Evolutionary conservation across 1,140 invertebrate species (phyloP), one percentile per base, ranked within the genome.

Genomic region (Caerostris darwini): DNA sequence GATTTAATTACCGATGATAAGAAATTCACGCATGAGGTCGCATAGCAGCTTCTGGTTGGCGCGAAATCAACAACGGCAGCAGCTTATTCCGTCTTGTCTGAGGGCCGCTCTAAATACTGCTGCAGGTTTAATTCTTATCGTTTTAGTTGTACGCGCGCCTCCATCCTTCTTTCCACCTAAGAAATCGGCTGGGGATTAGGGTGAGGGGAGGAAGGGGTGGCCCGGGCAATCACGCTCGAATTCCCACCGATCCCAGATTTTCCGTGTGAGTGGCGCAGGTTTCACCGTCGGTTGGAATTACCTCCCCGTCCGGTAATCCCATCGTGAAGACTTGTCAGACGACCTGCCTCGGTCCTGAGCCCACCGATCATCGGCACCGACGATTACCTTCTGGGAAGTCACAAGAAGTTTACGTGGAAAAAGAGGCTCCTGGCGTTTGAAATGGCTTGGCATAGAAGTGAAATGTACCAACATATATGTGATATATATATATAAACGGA

Each of bases 221-320:
- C 50, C 50, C 71, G 50, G 71, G 71, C 19, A 50, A 8, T 77
- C 71, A 77, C 71, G 71, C 71, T 77, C 50, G 50, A 77, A 77
- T 77, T 77, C 71, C 10, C 71, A 14, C 71, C 71, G 71, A 77
- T 77, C 71, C 71, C 71, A 77, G 71, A 77, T 77, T 77, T 77
- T 77, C 71, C 71, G 71, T 77, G 12, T 50, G 34, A 77, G 71
- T 53, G 71, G 53, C 34, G 53, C 34, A 77, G 71, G 71, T 77
- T 77, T 77, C 71, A 77, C 34, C 71, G 71, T 50, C 53, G 50
- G 71, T 50, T 77, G 71, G 71, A 77, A 77, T 77, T 77, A 77
- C 8, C 19, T 77, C 12, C 50, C 34, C 50, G 8, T 5, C 71
- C 34, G 34, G 34, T 77, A 77, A 77, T 77, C 71, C 71, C 19